Evolutionary conservation across 2,888 invertebrate genomes (phyloP), one percentile per base, ranked within the genome.

Genomic region (Hirtodrosophila confusa): DNA sequence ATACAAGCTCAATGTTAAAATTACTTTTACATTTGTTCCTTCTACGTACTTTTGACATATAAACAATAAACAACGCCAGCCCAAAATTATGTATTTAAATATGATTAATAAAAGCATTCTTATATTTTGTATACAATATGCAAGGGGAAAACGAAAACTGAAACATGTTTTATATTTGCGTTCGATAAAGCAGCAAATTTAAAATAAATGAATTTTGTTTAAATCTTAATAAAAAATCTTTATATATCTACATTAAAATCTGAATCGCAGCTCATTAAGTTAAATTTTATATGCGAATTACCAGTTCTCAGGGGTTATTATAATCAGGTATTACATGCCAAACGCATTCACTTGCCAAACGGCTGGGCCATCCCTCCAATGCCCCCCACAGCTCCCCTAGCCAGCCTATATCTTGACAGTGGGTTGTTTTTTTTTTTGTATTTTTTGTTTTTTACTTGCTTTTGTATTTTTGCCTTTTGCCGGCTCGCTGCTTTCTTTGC

Each of bases 401-500:
- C 17, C 17, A 17, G 17, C 17, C 17, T 17, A 17, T 17, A 37
- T 48, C 24, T 65, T 47, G 17, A 43, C 50, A 29, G 11, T 51
- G 47, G 31, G 8, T 11, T 49, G 61, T 72, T 69, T 63, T 57
- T 62, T 45, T 45, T 40, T 63, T 61, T 44, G 47, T 41, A 33
- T 39, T 48, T 57, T 43, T 60, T 45, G 36, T 75, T 62, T 40
- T 40, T 61, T 53, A 47, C 56, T 67, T 61, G 55, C 50, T 60
- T 67, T 56, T 68, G 64, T 27, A 44, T 61, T 73, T 73, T 75
- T 72, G 64, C 71, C 75, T 76, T 77, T 78, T 74, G 78, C 75
- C 69, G 75, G 75, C 58, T 70, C 67, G 68, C 86, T 86, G 82
- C 82, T 82, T 82, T 82, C 82, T 86, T 82, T 86, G 86, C 86